phyloP scores from a whole-genome alignment of 2,113 vertebrate genomes.

The Ranitomeya variabilis region DNA sequence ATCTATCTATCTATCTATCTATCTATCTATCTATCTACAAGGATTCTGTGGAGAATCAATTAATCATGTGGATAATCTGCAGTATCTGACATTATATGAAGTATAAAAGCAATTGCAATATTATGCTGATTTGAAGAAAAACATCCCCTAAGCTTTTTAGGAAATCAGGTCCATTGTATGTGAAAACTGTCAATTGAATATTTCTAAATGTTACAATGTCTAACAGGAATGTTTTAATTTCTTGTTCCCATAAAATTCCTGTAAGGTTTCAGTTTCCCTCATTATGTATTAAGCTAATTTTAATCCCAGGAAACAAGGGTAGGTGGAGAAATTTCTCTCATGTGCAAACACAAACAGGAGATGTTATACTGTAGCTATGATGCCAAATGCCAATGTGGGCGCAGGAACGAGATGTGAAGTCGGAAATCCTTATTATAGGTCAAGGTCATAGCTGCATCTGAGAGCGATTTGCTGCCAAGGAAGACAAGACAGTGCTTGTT shows the following conservation, averaged over 20 bases:
- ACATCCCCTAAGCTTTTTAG: too few species aligned
- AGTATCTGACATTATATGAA: too few species aligned
- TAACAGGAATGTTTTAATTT: not conserved
- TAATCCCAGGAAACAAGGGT: not conserved
- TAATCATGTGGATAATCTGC: too few species aligned
- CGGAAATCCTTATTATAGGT: not conserved
- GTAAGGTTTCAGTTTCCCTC: not conserved
- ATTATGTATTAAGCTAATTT: not conserved
- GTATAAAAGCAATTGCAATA: too few species aligned
- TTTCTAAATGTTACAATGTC: not conserved
- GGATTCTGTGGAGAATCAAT: too few species aligned
- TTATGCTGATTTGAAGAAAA: too few species aligned
- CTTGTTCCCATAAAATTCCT: not conserved
- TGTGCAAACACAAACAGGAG: not conserved
- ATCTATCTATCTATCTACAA: too few species aligned
- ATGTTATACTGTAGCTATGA: not conserved
- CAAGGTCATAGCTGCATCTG: constrained; percentile 3
- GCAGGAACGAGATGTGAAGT: not conserved
- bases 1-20: too few species aligned
- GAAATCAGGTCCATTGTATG: not conserved
- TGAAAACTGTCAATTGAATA: not conserved
- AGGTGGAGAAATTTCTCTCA: not conserved
- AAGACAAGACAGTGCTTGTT: not conserved
- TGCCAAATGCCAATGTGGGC: not conserved
- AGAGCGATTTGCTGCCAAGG: not conserved